Conservation (phyloP, 1,140 invertebrate species). For the Bathynomus jamesi region DNA sequence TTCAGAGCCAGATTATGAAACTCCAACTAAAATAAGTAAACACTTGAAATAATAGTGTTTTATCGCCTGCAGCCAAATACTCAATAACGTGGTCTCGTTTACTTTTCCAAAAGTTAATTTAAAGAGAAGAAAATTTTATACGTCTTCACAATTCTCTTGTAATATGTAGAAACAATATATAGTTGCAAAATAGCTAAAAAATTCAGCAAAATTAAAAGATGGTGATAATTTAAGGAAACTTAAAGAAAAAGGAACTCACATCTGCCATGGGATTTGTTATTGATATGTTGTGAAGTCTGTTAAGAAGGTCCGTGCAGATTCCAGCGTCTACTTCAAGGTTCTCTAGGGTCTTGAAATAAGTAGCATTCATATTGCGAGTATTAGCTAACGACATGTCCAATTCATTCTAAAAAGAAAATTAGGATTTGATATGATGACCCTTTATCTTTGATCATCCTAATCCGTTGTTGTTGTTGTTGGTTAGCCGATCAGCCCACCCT, state of each 20-base stretch:
- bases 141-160: too few relatives aligned
- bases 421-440: too few relatives aligned
- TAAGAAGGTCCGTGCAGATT: not conserved
- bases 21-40: not conserved
- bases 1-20: not conserved
- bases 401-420: not conserved
- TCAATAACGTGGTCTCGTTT: too few relatives aligned
- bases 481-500: too few relatives aligned
- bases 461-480: too few relatives aligned
- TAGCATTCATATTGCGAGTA: not conserved
- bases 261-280: not conserved
- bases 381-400: not conserved
- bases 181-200: not conserved
- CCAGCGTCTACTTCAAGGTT: not conserved
- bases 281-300: constrained; percentile 6
- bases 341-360: constrained; percentile 14
- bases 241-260: constrained; percentile 7
- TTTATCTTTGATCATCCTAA: too few relatives aligned
- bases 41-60: not conserved
- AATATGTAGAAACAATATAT: too few relatives aligned
- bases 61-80: not conserved
- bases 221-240: not conserved
- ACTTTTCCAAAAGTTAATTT: too few relatives aligned
- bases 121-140: too few relatives aligned
- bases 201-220: not conserved